Evolutionary conservation across 1,140 invertebrate species (phyloP).

Genomic region (Drosophila subpulchrella): DNA sequence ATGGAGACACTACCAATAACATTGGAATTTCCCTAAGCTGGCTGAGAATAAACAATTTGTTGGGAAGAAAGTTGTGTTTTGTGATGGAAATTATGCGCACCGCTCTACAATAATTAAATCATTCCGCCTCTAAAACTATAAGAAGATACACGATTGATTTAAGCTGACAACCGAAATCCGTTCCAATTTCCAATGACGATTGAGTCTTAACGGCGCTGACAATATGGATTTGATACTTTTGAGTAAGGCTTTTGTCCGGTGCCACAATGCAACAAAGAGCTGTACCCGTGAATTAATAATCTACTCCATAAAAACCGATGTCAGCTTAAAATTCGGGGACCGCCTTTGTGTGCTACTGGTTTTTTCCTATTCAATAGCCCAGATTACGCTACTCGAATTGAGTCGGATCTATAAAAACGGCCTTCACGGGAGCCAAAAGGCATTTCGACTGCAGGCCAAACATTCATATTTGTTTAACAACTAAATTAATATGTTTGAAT

Average conservation of each 20-base stretch:
- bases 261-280: constrained; percentile 62
- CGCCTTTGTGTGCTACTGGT: constrained; percentile 63
- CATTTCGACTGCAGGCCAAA: constrained; percentile 13
- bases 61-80: constrained; percentile 62
- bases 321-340: constrained; percentile 65
- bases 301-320: constrained; percentile 76
- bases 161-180: constrained; percentile 76
- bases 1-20: constrained; percentile 29
- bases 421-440: constrained; percentile 23
- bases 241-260: constrained; percentile 22
- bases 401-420: constrained; percentile 15
- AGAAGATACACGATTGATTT: constrained; percentile 61
- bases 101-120: constrained; percentile 70
- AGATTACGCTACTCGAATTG: constrained; percentile 65
- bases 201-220: constrained; percentile 76
- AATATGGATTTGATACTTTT: constrained; percentile 54
- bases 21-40: constrained; percentile 42
- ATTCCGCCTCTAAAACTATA: constrained; percentile 68
- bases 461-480: constrained; percentile 11
- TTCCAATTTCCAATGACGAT: constrained; percentile 83
- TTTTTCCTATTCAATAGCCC: constrained; percentile 50
- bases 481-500: constrained; percentile 6
- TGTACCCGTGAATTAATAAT: constrained; percentile 74
- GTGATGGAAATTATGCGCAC: constrained; percentile 38
- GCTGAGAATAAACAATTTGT: constrained; percentile 65